A percentile compares a stretch with the other conserved stretches of the same genome.
These are phyloP conservation scores for Eunapius fragilis DNA, from an alignment of 37 sponge, comb jelly and placozoan species.

Conservation along the genomic window DNA sequence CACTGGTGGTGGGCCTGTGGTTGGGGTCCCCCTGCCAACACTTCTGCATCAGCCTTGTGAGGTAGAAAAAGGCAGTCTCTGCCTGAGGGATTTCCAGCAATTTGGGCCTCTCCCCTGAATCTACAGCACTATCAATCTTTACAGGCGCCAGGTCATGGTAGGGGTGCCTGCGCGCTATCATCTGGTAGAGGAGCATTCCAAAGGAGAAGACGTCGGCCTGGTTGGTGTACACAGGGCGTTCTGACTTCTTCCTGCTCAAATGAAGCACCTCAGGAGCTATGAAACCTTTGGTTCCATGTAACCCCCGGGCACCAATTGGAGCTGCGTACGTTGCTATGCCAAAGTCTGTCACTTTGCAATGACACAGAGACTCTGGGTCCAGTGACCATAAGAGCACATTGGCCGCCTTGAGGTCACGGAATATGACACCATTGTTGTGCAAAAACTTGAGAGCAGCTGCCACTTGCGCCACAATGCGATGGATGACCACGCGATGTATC, in stretches of 20 bases:
- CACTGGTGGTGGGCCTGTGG: constrained; percentile 38
- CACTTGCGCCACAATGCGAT: constrained; percentile 76
- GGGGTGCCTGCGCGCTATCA: constrained; percentile 77
- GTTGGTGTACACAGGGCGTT: constrained; percentile 59
- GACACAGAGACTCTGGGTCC: constrained; percentile 63
- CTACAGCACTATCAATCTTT: constrained; percentile 50
- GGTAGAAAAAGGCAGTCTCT: constrained; percentile 47
- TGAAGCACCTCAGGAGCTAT: constrained; percentile 79
- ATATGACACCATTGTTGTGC: constrained; percentile 66
- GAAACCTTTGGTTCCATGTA: constrained; percentile 80
- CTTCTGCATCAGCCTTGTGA: constrained; percentile 62
- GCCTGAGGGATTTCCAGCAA: constrained; percentile 49
- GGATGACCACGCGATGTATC: constrained; percentile 61
- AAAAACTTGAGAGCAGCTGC: constrained; percentile 73
- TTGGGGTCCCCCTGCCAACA: constrained; percentile 72
- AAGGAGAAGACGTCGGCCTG: constrained; percentile 83
- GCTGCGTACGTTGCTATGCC: constrained; percentile 74
- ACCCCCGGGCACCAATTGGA: constrained; percentile 67
- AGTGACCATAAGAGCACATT: constrained; percentile 89
- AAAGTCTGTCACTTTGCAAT: constrained; percentile 88
- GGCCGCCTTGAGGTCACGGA: constrained; percentile 81
- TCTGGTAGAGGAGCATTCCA: constrained; percentile 85
- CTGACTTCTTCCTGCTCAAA: constrained; percentile 17
- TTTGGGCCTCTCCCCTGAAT: constrained; percentile 47
- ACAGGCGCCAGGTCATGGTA: constrained; percentile 53